Evolutionary conservation across 2,888 invertebrate genomes (phyloP).

Genomic region (Stegana nigrithorax): DNA sequence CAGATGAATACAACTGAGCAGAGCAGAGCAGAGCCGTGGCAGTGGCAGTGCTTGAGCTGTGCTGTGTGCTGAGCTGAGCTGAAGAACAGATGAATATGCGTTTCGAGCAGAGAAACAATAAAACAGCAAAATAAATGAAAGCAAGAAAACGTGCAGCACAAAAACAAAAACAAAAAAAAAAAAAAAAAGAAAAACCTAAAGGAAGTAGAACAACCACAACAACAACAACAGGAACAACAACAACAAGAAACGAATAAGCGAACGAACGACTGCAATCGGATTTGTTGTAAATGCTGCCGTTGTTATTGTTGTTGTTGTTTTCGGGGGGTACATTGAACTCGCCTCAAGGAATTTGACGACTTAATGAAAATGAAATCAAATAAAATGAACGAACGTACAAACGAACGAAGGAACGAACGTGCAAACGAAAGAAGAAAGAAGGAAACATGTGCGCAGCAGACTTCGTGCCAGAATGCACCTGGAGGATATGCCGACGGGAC

Average conservation of each 20-base stretch:
- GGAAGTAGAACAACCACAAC: slow-evolving; percentile 16
- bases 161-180: slow-evolving; percentile 8
- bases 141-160: too few relatives aligned
- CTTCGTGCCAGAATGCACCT: slow-evolving; percentile 9
- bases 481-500: slow-evolving; percentile 14
- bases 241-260: too few relatives aligned
- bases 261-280: slow-evolving; percentile 54
- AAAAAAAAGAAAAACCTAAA: neutral
- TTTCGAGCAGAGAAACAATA: slow-evolving; percentile 29
- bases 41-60: too few relatives aligned
- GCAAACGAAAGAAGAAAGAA: neutral
- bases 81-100: too few relatives aligned
- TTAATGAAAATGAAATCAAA: slow-evolving; percentile 15
- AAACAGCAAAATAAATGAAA: neutral
- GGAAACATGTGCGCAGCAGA: neutral
- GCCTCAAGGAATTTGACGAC: slow-evolving; percentile 29
- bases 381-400: neutral
- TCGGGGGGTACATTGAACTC: slow-evolving; percentile 23
- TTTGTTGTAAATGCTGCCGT: slow-evolving; percentile 35
- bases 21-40: too few relatives aligned
- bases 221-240: slow-evolving; percentile 31
- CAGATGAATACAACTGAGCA: too few relatives aligned
- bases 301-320: slow-evolving; percentile 10
- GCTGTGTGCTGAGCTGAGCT: too few relatives aligned
- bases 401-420: neutral